Conservation (phyloP, 2,888 invertebrate genomes). For the Tipula lateralis region DNA sequence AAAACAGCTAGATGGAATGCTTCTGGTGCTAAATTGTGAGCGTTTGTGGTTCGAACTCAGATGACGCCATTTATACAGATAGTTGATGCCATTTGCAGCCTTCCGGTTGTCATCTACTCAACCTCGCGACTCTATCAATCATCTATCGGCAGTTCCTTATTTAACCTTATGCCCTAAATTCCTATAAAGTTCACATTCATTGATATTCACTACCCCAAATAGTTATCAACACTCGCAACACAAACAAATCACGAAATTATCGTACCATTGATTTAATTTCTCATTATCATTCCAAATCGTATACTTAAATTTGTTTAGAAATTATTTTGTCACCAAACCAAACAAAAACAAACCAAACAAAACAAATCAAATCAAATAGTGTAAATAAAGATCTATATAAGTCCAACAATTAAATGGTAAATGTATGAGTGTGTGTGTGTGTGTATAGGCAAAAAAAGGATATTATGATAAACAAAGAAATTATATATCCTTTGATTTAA, state of each 20-base stretch:
- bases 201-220: not conserved
- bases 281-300: not conserved
- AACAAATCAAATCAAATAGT: not conserved
- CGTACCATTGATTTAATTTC: not conserved
- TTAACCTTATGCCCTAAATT: too few relatives aligned
- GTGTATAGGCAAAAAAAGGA: not conserved
- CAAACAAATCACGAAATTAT: not conserved
- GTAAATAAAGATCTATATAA: not conserved
- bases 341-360: not conserved
- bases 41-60: too few relatives aligned
- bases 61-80: too few relatives aligned
- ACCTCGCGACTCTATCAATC: too few relatives aligned
- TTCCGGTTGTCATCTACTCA: too few relatives aligned
- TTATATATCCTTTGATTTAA: not conserved
- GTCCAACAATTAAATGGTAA: not conserved
- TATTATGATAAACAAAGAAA: not conserved
- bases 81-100: too few relatives aligned
- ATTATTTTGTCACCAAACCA: not conserved
- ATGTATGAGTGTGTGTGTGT: too few relatives aligned
- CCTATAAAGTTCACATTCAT: too few relatives aligned
- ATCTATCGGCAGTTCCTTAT: too few relatives aligned
- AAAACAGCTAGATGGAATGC: too few relatives aligned
- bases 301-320: not conserved
- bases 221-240: too few relatives aligned
- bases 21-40: too few relatives aligned